Evolutionary conservation across 1,140 invertebrate species (phyloP).

Genomic region (Ctenoplectra terminalis): DNA sequence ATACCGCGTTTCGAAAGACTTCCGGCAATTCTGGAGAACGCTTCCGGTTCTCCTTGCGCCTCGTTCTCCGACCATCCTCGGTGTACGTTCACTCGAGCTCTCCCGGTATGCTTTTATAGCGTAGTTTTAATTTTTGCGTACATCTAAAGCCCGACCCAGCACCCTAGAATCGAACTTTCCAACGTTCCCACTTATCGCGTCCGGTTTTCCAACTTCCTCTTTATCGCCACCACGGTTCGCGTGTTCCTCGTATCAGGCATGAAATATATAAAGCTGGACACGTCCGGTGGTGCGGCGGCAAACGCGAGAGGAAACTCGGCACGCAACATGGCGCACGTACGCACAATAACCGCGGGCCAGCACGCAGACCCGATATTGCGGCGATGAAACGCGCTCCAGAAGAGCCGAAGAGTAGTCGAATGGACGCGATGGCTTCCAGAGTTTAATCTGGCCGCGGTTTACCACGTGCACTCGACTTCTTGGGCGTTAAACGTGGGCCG

Average conservation of each 20-base stretch:
- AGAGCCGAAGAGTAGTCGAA: background rate
- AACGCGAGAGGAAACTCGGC: slow-evolving; percentile 16
- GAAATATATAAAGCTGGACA: slow-evolving; percentile 32
- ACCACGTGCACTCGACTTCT: background rate
- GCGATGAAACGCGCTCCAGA: background rate
- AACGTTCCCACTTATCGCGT: background rate
- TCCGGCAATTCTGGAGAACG: no score
- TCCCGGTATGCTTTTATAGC: no score
- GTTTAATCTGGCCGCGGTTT: slow-evolving; percentile 23
- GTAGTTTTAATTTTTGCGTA: no score
- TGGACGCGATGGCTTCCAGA: background rate
- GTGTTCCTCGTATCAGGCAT: slow-evolving; percentile 24
- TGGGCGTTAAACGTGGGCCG: background rate
- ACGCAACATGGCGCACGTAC: slow-evolving; percentile 38
- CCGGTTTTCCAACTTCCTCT: background rate
- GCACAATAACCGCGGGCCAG: slow-evolving; percentile 31
- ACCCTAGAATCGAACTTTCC: background rate
- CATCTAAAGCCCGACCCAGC: no score
- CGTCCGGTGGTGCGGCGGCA: slow-evolving; percentile 4
- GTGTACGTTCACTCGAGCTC: no score
- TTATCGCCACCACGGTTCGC: slow-evolving; percentile 17
- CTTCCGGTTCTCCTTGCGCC: no score
- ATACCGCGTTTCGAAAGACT: no score
- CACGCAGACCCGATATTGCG: slow-evolving; percentile 29
- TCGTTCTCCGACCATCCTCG: no score